Conservation (phyloP, 2,113 vertebrate genomes). For the Falco punctatus region DNA sequence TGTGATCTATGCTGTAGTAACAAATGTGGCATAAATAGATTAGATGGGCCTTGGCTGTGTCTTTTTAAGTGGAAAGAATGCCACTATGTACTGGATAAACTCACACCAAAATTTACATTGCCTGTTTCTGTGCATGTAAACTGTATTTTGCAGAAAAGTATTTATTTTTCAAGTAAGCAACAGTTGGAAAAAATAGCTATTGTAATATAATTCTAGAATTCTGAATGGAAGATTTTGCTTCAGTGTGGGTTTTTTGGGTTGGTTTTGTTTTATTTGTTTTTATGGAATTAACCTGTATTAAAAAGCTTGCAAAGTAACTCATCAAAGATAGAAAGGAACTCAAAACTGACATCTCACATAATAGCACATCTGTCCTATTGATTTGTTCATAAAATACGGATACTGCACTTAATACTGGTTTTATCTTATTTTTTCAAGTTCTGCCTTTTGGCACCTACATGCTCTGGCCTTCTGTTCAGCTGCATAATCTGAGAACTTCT, state of each 20-base stretch:
- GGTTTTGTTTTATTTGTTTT: not conserved
- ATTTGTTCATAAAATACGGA: not conserved
- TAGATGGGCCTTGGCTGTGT: not conserved
- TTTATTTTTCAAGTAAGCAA: not conserved
- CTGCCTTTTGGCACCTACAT: not conserved
- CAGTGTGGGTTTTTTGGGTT: rapidly evolving
- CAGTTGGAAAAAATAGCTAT: not conserved
- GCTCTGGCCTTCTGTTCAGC: not conserved
- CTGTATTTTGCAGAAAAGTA: not conserved
- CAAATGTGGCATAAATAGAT: not conserved
- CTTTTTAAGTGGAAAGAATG: not conserved
- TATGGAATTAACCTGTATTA: not conserved
- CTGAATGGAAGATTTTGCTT: not conserved
- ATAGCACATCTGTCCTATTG: not conserved
- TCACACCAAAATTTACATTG: not conserved
- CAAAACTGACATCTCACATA: not conserved
- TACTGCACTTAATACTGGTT: not conserved
- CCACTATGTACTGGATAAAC: not conserved
- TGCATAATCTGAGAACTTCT: not conserved
- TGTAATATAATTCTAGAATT: not conserved
- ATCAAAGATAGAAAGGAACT: not conserved
- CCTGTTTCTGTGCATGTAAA: not conserved
- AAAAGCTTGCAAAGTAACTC: not conserved
- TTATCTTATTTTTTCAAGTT: not conserved
- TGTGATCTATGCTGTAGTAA: not conserved